These are phyloP conservation scores for Andrena trimmerana DNA, from an alignment of 2,888 invertebrate genomes.

Conservation along the genomic window DNA sequence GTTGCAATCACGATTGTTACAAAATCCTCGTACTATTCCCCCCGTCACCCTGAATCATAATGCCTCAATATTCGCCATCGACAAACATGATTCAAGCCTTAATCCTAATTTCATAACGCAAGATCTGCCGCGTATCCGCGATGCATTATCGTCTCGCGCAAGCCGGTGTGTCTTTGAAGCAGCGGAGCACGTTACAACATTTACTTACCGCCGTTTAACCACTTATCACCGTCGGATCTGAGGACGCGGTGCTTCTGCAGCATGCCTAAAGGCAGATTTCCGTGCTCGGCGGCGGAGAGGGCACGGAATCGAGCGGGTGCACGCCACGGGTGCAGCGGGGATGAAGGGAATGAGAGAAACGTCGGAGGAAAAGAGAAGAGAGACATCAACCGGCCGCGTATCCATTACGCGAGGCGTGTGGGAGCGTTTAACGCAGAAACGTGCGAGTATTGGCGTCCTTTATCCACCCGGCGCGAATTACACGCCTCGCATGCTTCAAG, in stretches of 20 bases:
- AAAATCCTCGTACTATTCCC: background rate
- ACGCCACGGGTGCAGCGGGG: conserved; percentile 36
- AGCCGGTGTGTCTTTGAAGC: conserved; percentile 64
- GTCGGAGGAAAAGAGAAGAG: conserved; percentile 22
- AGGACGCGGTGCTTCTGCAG: conserved; percentile 73
- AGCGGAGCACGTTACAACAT: conserved; percentile 68
- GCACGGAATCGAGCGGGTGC: conserved; percentile 45
- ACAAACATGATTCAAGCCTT: conserved; percentile 38
- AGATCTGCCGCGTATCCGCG: conserved; percentile 48
- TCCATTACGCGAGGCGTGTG: conserved; percentile 70
- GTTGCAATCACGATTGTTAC: background rate
- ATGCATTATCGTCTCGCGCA: conserved; percentile 63
- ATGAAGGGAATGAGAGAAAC: conserved; percentile 22
- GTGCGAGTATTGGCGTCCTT: conserved; percentile 62
- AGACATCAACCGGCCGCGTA: conserved; percentile 59
- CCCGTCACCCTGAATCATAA: background rate
- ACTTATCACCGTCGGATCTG: conserved; percentile 80
- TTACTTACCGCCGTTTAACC: conserved; percentile 78
- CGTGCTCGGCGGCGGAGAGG: conserved; percentile 31
- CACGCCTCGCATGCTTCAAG: conserved; percentile 83
- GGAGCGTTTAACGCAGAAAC: conserved; percentile 61
- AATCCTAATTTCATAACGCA: conserved; percentile 66
- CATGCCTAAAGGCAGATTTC: conserved; percentile 78
- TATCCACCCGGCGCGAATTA: conserved; percentile 62
- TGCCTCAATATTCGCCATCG: background rate